Base-by-base conservation (phyloP, 2,888 invertebrate genomes). In the Polydrusus pterygomalis region DNA sequence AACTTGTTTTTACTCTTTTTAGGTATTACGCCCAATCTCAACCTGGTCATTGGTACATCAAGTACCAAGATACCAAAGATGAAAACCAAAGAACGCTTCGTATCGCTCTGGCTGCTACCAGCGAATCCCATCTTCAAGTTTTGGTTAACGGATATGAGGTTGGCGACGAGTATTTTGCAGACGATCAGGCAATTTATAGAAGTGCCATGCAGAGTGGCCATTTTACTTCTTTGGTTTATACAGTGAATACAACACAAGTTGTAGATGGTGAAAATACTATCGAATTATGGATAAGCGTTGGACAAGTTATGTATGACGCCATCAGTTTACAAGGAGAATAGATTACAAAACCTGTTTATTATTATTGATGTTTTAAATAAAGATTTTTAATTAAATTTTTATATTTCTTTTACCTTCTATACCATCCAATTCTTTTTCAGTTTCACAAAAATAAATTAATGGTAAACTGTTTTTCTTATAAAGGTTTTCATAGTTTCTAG, bases 41-140 rank as follows among this genome's bases (percentile, higher is more conserved):
- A 64, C 34, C 72, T 17, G 73, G 76, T 9, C 30, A 43, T n/a
- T 76, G 76, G 76, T 49, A 45, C 17, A 76, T 76, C 47, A 54
- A 54, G 13, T 76, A 72, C 49, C 43, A 67, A 62, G 76, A 76
- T 45, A 15, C 38, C 0, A 15, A n/a, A 15, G 69, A 69, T 43
- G 69, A 58, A 13, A 69, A 40, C 18, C 11, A 18, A 18, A 69
- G 69, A 17, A 56, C 56, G 17, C 43, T 69, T 7, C 54, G 56
- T 25, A 9, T 69, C 15, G 56, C 69, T 10, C 13, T 69, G 11
- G 69, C 69, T 9, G 69, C 56, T 20, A 40, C 69, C 45, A 69
- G 69, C 20, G 54, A 54, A 34, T 8, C 38, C 7, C 56, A 69
- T 43, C 69, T 69, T 20, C 38, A 38, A 20, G 20, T 43, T 40